These are phyloP conservation scores for Rhimphoctona megacephalus DNA, from an alignment of 2,888 invertebrate genomes.

Conservation along the genomic window DNA sequence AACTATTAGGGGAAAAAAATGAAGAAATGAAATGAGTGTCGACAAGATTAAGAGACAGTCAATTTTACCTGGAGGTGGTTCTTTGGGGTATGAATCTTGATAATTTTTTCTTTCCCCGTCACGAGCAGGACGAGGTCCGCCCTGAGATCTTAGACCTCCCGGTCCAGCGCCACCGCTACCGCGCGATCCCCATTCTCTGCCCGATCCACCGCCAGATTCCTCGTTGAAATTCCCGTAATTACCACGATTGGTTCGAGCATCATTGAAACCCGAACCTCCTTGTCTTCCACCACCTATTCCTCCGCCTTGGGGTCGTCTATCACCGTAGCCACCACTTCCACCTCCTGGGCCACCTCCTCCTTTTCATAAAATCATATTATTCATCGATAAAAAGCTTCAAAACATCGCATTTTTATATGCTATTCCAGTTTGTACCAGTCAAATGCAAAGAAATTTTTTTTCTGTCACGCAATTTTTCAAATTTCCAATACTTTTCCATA, in stretches of 20 bases:
- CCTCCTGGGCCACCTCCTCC: constrained; percentile 21
- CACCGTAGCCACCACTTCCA: constrained; percentile 72
- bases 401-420: too few relatives aligned
- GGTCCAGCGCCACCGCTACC: constrained; percentile 76
- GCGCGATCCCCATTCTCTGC: constrained; percentile 72
- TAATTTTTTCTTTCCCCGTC: constrained; percentile 79
- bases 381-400: neutral
- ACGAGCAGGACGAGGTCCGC: constrained; percentile 82
- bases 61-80: constrained; percentile 83
- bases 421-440: too few relatives aligned
- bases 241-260: constrained; percentile 76
- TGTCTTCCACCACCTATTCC: constrained; percentile 71
- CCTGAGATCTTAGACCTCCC: constrained; percentile 81
- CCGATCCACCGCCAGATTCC: constrained; percentile 68
- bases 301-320: constrained; percentile 75
- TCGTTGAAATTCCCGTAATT: constrained; percentile 81
- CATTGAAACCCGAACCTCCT: constrained; percentile 71
- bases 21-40: neutral
- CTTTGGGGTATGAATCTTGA: constrained; percentile 81
- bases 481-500: too few relatives aligned
- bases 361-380: neutral
- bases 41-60: constrained; percentile 11
- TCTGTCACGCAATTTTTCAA: too few relatives aligned
- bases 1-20: neutral
- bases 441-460: too few relatives aligned